Percentiles rank a stretch among this genome's conserved stretches.
Evolutionary conservation across 92 coral and sea anemone genomes (phyloP).

Genomic region (Palythoa heliodiscus): DNA sequence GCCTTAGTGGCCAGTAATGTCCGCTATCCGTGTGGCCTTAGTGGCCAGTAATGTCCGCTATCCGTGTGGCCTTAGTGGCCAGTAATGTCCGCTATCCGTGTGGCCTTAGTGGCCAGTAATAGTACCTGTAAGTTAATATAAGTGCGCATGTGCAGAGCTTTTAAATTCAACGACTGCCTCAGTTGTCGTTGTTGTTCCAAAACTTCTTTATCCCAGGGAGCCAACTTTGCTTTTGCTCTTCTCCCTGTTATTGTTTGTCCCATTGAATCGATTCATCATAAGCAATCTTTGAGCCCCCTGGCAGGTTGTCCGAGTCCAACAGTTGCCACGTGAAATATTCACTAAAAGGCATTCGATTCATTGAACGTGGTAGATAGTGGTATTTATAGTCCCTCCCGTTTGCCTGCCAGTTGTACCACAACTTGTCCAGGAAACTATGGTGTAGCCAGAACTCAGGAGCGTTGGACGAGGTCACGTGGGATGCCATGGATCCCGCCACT

Average conservation of each 20-base stretch:
- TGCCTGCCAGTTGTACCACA: slow-evolving; percentile 83
- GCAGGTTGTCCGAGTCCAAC: slow-evolving; percentile 72
- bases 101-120: too few relatives aligned
- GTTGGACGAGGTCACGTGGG: slow-evolving; percentile 60
- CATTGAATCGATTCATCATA: slow-evolving; percentile 37
- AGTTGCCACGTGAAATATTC: slow-evolving; percentile 72
- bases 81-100: too few relatives aligned
- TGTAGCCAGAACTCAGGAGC: slow-evolving; percentile 90
- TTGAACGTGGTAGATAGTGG: slow-evolving; percentile 49
- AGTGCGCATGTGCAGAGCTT: too few relatives aligned
- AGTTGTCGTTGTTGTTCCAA: too few relatives aligned
- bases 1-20: too few relatives aligned
- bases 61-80: too few relatives aligned
- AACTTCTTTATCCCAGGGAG: too few relatives aligned
- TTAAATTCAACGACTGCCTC: too few relatives aligned
- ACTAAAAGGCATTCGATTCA: slow-evolving; percentile 66
- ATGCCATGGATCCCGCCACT: slow-evolving; percentile 66
- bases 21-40: too few relatives aligned
- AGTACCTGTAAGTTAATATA: too few relatives aligned
- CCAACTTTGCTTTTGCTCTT: too few relatives aligned
- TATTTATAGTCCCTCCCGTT: slow-evolving; percentile 51
- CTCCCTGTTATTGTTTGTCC: background rate
- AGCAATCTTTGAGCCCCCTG: slow-evolving; percentile 58
- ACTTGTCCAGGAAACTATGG: slow-evolving; percentile 84
- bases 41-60: too few relatives aligned